Evolutionary conservation across 2,113 vertebrate species (phyloP), one percentile per base, ranked within the genome.

Genomic region (Boleophthalmus pectinirostris): DNA sequence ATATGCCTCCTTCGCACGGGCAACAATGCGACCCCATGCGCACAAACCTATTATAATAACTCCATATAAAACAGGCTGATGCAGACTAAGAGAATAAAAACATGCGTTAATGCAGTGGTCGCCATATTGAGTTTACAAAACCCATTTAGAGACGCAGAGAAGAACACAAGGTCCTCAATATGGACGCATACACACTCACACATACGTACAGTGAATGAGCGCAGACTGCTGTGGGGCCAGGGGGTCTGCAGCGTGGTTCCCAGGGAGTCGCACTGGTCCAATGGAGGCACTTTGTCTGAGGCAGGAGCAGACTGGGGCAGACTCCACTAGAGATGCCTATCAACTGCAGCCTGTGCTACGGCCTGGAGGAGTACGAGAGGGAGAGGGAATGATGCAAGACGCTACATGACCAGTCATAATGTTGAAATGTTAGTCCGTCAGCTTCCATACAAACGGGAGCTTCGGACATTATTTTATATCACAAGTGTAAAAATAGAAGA

Each of bases 271-370:
- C 87, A 84, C 82, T 80, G 80, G 86, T 91, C 90, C 92, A 82
- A 86, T 91, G 93, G 91, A 94, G 92, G 93, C 91, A 90, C 92
- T 93, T 89, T 94, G 93, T 94, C 93, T 94, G 91, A 92, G 88
- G 89, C 84, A 65, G 73, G 85, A 85, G 90, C 92, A 92, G 92
- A 93, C 93, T 93, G 79, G 87, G 90, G 90, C 90, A 92, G 91
- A 93, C 93, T 94, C 93, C 92, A 93, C 82, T 82, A 85, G 89
- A 93, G 93, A 94, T 94, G 91, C 92, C 91, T 94, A 94, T 94
- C 93, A 93, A 92, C 90, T 88, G 68, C 88, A 81, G 82, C 87
- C 90, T 91, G 81, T 82, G 84, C 91, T 89, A 82, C 69, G 77
- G 93, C 88, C 87, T 85, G 79, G 68, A 90, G 87, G 78, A 90